These are phyloP conservation scores for Austrolebias charrua DNA, from an alignment of 2,797 vertebrate genomes.

Conservation along the genomic window DNA sequence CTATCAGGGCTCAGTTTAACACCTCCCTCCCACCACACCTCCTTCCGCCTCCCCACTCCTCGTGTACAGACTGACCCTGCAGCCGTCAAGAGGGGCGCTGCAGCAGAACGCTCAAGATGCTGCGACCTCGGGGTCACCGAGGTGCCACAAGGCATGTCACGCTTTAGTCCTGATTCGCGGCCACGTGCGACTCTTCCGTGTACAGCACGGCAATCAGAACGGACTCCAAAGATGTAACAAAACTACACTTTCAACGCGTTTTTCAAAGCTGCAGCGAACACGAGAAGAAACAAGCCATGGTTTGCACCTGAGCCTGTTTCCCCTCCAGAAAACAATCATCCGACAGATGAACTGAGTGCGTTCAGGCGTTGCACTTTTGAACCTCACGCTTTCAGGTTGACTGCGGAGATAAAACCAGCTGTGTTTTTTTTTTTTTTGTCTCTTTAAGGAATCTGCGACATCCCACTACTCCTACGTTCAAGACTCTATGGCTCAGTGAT, in stretches of 20 bases:
- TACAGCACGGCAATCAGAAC: constrained; percentile 62
- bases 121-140: constrained; percentile 70
- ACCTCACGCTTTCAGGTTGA: constrained; percentile 50
- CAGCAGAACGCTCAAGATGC: constrained; percentile 58
- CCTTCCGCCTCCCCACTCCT: constrained; percentile 26
- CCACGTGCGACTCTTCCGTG: constrained; percentile 67
- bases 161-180: constrained; percentile 62
- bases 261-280: background rate
- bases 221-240: constrained; percentile 52
- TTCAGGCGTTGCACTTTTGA: constrained; percentile 30
- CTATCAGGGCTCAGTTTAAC: constrained; percentile 19
- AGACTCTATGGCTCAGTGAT: no score
- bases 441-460: constrained; percentile 32
- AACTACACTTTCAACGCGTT: constrained; percentile 43
- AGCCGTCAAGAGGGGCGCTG: constrained; percentile 57
- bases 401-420: constrained; percentile 30
- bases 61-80: constrained; percentile 45
- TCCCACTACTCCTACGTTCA: no score
- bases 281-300: background rate
- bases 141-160: constrained; percentile 75
- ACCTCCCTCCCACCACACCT: constrained; percentile 2
- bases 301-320: constrained; percentile 31
- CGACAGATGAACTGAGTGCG: constrained; percentile 35
- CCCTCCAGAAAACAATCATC: constrained; percentile 42
- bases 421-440: background rate